Evolutionary conservation across 2,888 invertebrate genomes (phyloP), one percentile per base, ranked within the genome.

Genomic region (Tubulanus polymorphus): DNA sequence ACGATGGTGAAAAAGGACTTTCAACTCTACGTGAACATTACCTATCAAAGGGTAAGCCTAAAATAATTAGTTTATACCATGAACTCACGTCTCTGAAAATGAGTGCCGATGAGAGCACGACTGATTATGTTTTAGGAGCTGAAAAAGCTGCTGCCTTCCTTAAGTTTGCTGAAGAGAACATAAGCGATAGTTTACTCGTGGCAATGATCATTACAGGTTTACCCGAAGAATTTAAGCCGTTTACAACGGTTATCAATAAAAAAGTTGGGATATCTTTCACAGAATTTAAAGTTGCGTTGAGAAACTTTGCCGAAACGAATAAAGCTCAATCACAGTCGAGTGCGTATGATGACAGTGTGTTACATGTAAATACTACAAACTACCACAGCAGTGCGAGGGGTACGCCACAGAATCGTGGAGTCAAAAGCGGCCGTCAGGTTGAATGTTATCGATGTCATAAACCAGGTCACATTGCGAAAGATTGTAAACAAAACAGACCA

Each of bases 401-500:
- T n/a, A n/a, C n/a, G n/a, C n/a, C n/a, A n/a, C n/a, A n/a, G n/a
- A n/a, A n/a, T n/a, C n/a, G n/a, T n/a, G n/a, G n/a, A n/a, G n/a
- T n/a, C n/a, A n/a, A n/a, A n/a, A n/a, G n/a, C n/a, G n/a, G n/a
- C n/a, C n/a, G n/a, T n/a, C n/a, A n/a, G n/a, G n/a, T n/a, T 58
- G 79, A 80, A 57, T 80, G 80, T 54, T 79, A 78, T 59, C 69
- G 75, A 53, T 80, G 80, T 63, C 73, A 74, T 52, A 69, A 79
- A 28, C 66, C 71, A 15, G 80, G 80, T 2, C 80, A 80, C 60
- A 79, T 76, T 77, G 79, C 79, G 1, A 59, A 79, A 37, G 79
- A 80, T 61, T 80, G 79, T n/a, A n/a, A n/a, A n/a, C n/a, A n/a
- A n/a, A n/a, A n/a, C n/a, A n/a, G n/a, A n/a, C n/a, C n/a, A n/a